Evolutionary conservation across 37 sponge, comb jelly and placozoan species (phyloP), one percentile per base, ranked within the genome.

Genomic region (Ianthella basta): DNA sequence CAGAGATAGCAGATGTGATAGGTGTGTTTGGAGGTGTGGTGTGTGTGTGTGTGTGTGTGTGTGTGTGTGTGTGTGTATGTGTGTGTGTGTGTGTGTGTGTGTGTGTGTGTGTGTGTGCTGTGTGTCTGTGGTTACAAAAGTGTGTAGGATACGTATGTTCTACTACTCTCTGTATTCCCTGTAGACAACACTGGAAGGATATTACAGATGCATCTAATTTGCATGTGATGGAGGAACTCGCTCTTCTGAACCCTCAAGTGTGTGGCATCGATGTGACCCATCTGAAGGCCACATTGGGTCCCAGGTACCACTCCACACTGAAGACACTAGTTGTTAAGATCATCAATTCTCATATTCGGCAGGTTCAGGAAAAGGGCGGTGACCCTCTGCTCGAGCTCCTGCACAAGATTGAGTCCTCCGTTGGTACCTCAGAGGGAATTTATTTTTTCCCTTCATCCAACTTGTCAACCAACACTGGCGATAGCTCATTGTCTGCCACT

Each of bases 1-100:
- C 55, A 82, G 40, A 37, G 87, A 92, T 60, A 30, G 79, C 23
- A 30, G 40, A 8, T 92, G 92, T 30, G 25, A 41, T 1, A 66
- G 36, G 53, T 66, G 29, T 6, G 23, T n/a, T n/a, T n/a, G n/a
- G n/a, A n/a, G n/a, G n/a, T n/a, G 63, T 29, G 38, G 50, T 54
- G 61, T 20, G 37, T 59, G 82, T 60, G 61, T 63, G 82, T 35
- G 64, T 35, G 82, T 59, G 64, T 82, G 82, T 35, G 61, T 82
- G 82, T 61, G 27, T 82, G 63, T 41, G 70, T n/a, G 35, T 6
- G 33, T 69, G 70, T 6, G 29, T 69, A 6, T 1, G 33, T 18
- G 34, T 13, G 70, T 69, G 70, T 6, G 6, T 69, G 70, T 6
- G 6, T 29, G 33, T 30, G 6, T 29, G 33, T 69, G 35, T 29